Base-by-base conservation (phyloP, 53 echinoderm and acorn worm species). In the Antedon mediterranea region DNA sequence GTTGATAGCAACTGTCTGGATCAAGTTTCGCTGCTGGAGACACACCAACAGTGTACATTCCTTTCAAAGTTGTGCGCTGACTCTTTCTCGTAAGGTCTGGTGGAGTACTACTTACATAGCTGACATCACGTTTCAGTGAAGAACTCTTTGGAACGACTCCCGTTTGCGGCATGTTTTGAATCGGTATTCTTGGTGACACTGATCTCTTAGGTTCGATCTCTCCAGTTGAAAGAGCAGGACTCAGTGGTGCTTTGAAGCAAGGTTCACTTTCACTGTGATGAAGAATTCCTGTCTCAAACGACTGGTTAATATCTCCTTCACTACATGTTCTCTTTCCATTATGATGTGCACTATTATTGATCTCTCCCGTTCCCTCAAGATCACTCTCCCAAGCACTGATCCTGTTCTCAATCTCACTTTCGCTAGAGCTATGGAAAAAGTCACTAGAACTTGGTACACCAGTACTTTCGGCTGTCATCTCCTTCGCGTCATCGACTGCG, bases 321-420 rank as follows among this genome's bases (percentile, higher is more conserved):
- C 85, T 34, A n/a, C 44, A 32, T 34, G 33, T 43, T 42, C 75
- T 43, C 42, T 75, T 34, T 43, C 73, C 44, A 30, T 32, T 71
- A 34, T 32, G 77, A 78, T 34, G 71, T 34, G 72, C 8, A 30
- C 71, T 31, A 28, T 75, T 79, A 76, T 73, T 73, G 27, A 34
- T 13, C 23, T 85, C 76, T 29, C 27, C 87, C 13, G 90, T 90
- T 82, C 87, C 82, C 71, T 90, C 90, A 8, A 82, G 79, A 77
- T 90, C 90, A 71, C 90, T 90, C 77, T 90, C 90, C 33, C 85
- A 87, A 26, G 79, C 79, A 28, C 85, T 87, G 0, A 79, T 85
- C 34, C 82, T 85, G 4, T 82, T 80, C 15, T 90, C 90, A 5
- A 81, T 71, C 73, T 90, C 90, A 72, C 90, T 90, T 75, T 90